Percentiles rank a stretch among this genome's conserved stretches.
Conservation (phyloP, 2,113 vertebrate species). For the Chitala chitala region DNA sequence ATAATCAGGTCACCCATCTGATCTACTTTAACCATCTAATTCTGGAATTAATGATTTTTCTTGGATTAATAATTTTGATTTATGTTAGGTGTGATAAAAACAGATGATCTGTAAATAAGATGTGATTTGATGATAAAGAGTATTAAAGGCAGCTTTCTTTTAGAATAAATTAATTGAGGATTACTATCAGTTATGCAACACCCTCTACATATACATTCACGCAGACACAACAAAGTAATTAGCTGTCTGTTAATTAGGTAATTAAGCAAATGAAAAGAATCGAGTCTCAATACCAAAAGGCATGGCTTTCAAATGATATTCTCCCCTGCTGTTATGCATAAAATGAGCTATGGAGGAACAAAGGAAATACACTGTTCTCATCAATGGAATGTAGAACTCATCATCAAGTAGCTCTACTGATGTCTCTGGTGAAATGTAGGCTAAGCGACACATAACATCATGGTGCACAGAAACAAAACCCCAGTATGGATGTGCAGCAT, state of each 20-base stretch:
- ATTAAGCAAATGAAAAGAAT: slow-evolving; percentile 66
- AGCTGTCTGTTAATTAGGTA: slow-evolving; percentile 68
- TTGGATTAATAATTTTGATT: slow-evolving; percentile 23
- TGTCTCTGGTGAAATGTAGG: neutral
- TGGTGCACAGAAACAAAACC: neutral
- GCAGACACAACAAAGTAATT: slow-evolving; percentile 66
- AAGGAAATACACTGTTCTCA: slow-evolving; percentile 29
- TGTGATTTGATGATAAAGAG: slow-evolving; percentile 48
- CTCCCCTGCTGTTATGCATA: slow-evolving; percentile 34
- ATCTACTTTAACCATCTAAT: too few species aligned
- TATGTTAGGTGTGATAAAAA: slow-evolving; percentile 19
- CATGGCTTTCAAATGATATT: slow-evolving; percentile 39
- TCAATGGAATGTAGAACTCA: slow-evolving; percentile 21
- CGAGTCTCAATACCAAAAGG: slow-evolving; percentile 52
- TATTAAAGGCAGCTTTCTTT: slow-evolving; percentile 37
- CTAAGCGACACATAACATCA: neutral
- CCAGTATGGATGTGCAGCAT: neutral
- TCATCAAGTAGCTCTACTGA: neutral
- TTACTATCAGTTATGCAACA: slow-evolving; percentile 60
- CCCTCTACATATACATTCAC: slow-evolving; percentile 46
- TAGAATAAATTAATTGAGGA: slow-evolving; percentile 63
- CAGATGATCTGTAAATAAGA: slow-evolving; percentile 46
- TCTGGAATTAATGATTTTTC: slow-evolving; percentile 31
- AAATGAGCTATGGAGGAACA: slow-evolving; percentile 29
- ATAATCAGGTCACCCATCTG: slow-evolving; percentile 5